Evolutionary conservation across 1,140 invertebrate species (phyloP).

Genomic region (Danaus melanippus): DNA sequence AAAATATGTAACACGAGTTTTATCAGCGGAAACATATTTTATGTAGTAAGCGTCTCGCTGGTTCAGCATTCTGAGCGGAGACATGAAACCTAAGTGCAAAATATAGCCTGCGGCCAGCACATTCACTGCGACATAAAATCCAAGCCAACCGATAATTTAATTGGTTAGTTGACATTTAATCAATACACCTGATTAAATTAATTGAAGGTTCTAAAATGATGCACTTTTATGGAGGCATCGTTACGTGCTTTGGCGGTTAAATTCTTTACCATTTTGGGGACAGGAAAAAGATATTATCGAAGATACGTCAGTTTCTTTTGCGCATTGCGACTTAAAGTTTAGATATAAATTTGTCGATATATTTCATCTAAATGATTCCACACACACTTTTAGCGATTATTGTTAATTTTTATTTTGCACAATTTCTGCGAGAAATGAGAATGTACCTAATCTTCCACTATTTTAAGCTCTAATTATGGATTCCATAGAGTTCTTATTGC

Average conservation of each 20-base stretch:
- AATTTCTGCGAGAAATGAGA: no score
- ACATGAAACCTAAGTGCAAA: conserved; percentile 40
- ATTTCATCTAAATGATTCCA: no score
- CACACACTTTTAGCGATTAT: no score
- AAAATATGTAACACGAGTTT: conserved; percentile 3
- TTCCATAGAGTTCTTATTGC: no score
- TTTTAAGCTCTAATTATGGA: no score
- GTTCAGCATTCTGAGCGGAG: conserved; percentile 36
- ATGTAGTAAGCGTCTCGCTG: conserved; percentile 39
- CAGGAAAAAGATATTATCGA: conserved; percentile 9
- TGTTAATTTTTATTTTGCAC: no score
- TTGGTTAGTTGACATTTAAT: conserved; percentile 61
- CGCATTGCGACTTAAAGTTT: conserved; percentile 6
- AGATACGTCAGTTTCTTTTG: conserved; percentile 11
- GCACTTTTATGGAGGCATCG: conserved; percentile 40
- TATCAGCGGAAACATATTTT: conserved; percentile 24
- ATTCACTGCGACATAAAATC: conserved; percentile 27
- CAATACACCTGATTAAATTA: conserved; percentile 61
- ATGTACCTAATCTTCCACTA: no score
- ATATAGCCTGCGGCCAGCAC: conserved; percentile 27
- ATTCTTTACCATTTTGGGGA: conserved; percentile 11
- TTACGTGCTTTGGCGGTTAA: conserved; percentile 22
- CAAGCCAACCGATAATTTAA: conserved; percentile 47
- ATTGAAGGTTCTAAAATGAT: conserved; percentile 46
- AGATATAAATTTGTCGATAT: conserved; percentile 17